Evolutionary conservation across 2,113 vertebrate species (phyloP).

Genomic region (Hyperopisus bebe): DNA sequence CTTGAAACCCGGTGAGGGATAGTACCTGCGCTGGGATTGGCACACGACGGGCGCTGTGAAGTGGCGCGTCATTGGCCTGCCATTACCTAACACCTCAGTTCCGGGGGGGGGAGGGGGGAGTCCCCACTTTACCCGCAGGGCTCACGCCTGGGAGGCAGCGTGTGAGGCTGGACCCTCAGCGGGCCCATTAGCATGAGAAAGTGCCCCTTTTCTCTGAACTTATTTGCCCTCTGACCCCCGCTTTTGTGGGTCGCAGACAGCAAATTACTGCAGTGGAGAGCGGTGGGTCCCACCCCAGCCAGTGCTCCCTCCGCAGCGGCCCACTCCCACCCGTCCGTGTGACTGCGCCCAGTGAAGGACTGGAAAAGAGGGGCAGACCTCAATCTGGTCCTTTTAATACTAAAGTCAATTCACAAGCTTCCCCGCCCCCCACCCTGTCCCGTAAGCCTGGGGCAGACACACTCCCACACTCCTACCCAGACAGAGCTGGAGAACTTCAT

Average conservation of each 20-base stretch:
- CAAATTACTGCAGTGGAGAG: conserved; percentile 67
- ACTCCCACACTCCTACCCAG: conserved; percentile 62
- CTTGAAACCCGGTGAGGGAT: background rate
- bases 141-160: conserved; percentile 6
- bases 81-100: conserved; percentile 1
- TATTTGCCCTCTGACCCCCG: conserved; percentile 73
- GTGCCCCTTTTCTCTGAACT: conserved; percentile 65
- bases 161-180: conserved; percentile 10
- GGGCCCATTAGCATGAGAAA: conserved; percentile 79
- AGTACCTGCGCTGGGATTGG: background rate
- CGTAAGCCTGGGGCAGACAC: conserved; percentile 42
- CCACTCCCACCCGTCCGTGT: conserved; percentile 19
- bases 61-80: background rate
- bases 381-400: conserved; percentile 49
- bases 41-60: background rate
- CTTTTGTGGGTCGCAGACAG: conserved; percentile 65
- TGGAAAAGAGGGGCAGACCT: conserved; percentile 32
- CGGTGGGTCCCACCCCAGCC: conserved; percentile 30
- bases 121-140: background rate
- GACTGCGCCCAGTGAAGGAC: conserved; percentile 11
- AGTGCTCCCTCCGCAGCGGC: conserved; percentile 27
- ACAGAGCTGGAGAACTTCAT: conserved; percentile 56
- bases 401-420: conserved; percentile 58
- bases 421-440: conserved; percentile 11
- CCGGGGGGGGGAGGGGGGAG: background rate